phyloP scores from a whole-genome alignment of 2,797 vertebrate genomes.

The Anisognathus igniventris region DNA sequence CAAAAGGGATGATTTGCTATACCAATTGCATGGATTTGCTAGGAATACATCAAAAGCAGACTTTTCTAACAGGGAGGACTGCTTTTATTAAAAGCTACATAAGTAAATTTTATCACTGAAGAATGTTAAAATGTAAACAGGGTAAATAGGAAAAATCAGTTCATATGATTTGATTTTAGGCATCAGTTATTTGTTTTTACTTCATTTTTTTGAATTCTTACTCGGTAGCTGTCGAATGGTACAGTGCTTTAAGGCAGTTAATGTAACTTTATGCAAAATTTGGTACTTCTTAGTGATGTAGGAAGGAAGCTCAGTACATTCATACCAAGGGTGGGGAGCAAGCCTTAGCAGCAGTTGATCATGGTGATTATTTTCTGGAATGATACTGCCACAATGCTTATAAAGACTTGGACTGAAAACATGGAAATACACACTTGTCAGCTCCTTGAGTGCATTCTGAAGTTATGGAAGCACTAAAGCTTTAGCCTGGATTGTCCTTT shows the following conservation, averaged over 20 bases:
- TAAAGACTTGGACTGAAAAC: constrained; percentile 94
- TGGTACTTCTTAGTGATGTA: background rate
- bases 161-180: background rate
- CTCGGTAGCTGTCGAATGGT: background rate
- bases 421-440: constrained; percentile 90
- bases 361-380: constrained; percentile 91
- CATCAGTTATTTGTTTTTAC: background rate
- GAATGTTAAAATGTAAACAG: background rate
- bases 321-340: constrained; percentile 87
- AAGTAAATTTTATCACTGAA: background rate
- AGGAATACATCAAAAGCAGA: background rate
- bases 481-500: constrained; percentile 91
- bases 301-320: constrained; percentile 91
- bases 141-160: background rate
- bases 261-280: background rate
- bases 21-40: background rate
- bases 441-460: constrained; percentile 93
- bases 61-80: background rate
- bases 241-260: background rate
- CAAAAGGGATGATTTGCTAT: background rate
- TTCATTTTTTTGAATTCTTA: background rate
- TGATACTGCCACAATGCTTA: constrained; percentile 91
- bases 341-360: constrained; percentile 89
- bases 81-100: background rate
- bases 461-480: constrained; percentile 92